A percentile compares a stretch with the other conserved stretches of the same genome.
These are phyloP conservation scores for Aphaenogaster floridana DNA, from an alignment of 1,140 invertebrate species.

Conservation along the genomic window DNA sequence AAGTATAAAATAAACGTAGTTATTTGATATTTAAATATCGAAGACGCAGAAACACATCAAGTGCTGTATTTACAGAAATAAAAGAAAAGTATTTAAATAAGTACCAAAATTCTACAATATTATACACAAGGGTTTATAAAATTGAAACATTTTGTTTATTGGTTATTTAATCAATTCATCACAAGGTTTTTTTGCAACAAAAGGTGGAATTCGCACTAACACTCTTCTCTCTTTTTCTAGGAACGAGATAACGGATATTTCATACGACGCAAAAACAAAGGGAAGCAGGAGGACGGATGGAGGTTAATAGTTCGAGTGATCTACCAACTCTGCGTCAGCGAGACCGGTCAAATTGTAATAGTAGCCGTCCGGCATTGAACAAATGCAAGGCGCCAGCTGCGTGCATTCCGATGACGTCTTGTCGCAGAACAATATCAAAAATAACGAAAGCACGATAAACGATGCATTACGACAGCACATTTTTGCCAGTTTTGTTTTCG, in stretches of 20 bases:
- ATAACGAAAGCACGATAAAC: slow-evolving; percentile 21
- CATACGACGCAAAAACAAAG: background rate
- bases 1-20: background rate
- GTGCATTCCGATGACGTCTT: slow-evolving; percentile 67
- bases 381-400: slow-evolving; percentile 52
- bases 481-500: background rate
- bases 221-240: background rate
- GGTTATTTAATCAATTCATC: background rate
- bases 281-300: background rate
- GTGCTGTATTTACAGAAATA: background rate
- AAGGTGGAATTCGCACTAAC: background rate
- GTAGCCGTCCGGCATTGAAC: slow-evolving; percentile 55
- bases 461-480: slow-evolving; percentile 47
- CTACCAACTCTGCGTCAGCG: slow-evolving; percentile 47
- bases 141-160: too few relatives aligned
- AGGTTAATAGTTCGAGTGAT: slow-evolving; percentile 45
- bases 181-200: background rate
- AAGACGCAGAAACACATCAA: background rate
- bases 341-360: slow-evolving; percentile 66
- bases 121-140: too few relatives aligned
- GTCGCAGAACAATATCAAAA: slow-evolving; percentile 61
- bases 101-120: background rate
- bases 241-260: background rate
- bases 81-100: background rate
- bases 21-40: background rate